Evolutionary conservation across 1,140 invertebrate genomes (phyloP), one percentile per base, ranked within the genome.

Genomic region (Habropoda laboriosa): DNA sequence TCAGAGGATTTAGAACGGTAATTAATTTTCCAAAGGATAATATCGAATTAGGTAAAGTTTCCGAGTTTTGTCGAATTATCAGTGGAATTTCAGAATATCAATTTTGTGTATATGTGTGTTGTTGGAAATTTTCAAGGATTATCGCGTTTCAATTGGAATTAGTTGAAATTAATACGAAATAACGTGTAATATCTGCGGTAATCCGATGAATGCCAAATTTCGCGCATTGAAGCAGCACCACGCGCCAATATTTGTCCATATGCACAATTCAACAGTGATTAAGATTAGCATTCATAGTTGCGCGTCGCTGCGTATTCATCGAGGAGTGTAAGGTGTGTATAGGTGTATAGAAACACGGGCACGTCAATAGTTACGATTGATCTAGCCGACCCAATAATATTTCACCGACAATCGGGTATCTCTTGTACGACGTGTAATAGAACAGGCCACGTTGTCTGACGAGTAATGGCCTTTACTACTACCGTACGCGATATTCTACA

Each of bases 201-300:
- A 57, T 32, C 18, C 6, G 16, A 1, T 40, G 51, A 71, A 71
- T n/a, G 38, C 6, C 5, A 40, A 57, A 42, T 32, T 40, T 21
- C 13, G 35, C 10, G 3, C 24, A 21, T 30, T 7, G 51, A 35
- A 42, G 0, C 24, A 4, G 3, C 12, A 5, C 7, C n/a, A 10
- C 24, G 8, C 5, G 38, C 18, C 35, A 40, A 47, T 27, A 58
- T 70, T 47, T 58, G 8, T 24, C 13, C 24, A 16, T 18, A n/a
- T 21, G 35, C 13, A 7, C 38, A 18, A 71, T 51, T 71, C 51
- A 13, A 18, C 16, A 3, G 10, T 38, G 38, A 53, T 63, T 49
- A 42, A 21, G 38, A 77, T 57, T 76, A 67, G 60, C 35, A 57
- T 67, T 76, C 49, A 24, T 64, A 66, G 13, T 64, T 24, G 55